Conservation (phyloP, 2,797 vertebrate genomes). For the Alfaro cultratus region DNA sequence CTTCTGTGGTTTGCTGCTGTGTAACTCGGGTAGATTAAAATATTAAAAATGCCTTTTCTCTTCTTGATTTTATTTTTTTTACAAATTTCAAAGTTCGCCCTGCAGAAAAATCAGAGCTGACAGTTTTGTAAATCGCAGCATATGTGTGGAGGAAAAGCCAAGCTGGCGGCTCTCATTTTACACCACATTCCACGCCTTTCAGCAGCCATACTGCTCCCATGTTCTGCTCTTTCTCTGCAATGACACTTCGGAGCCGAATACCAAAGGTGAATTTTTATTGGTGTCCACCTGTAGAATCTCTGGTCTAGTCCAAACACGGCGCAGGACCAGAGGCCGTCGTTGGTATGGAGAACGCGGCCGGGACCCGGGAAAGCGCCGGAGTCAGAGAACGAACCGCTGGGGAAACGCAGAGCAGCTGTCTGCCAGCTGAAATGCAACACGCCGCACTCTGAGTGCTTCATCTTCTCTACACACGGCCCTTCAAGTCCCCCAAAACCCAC, state of each 20-base stretch:
- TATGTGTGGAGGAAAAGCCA: neutral
- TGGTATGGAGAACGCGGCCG: conserved; percentile 43
- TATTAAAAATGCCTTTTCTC: neutral
- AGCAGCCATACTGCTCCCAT: conserved; percentile 12
- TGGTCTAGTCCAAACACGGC: conserved; percentile 42
- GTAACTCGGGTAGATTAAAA: neutral
- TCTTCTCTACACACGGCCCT: conserved; percentile 37
- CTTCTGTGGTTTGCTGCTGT: neutral
- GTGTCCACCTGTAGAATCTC: conserved; percentile 57
- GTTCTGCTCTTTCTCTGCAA: conserved; percentile 10
- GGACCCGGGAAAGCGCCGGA: conserved; percentile 45
- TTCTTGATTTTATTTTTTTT: neutral
- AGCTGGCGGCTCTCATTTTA: conserved; percentile 7
- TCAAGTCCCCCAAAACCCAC: conserved; percentile 36
- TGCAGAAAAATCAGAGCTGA: neutral
- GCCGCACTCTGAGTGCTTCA: conserved; percentile 47
- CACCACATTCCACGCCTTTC: conserved; percentile 19
- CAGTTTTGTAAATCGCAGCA: conserved; percentile 4
- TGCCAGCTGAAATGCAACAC: conserved; percentile 42
- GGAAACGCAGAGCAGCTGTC: conserved; percentile 47
- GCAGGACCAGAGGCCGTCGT: conserved; percentile 47
- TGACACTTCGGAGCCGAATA: conserved; percentile 10
- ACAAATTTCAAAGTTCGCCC: neutral
- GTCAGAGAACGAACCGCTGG: conserved; percentile 48
- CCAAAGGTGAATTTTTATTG: conserved; percentile 35